phyloP scores from a whole-genome alignment of 2,113 vertebrate species.

The Epinephelus cyanopodus region DNA sequence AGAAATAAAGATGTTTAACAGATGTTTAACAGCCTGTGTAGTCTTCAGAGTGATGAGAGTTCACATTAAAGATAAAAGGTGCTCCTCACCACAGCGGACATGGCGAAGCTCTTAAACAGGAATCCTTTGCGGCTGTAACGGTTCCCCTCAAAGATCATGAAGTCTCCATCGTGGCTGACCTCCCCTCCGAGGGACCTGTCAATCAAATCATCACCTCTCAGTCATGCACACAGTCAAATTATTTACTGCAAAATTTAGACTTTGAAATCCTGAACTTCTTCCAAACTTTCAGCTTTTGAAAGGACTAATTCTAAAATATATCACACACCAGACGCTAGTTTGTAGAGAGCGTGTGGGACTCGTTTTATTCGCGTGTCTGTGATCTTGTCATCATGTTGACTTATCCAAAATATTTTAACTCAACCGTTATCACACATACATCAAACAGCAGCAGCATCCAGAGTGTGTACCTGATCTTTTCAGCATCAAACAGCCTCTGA shows the following conservation, averaged over 20 bases:
- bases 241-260: background rate
- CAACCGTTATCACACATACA: too few species aligned
- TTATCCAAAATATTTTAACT: too few species aligned
- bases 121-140: conserved; percentile 97
- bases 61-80: too few species aligned
- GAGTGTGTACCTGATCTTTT: conserved; percentile 91
- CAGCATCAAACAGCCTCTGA: conserved; percentile 93
- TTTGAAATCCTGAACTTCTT: background rate
- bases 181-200: conserved; percentile 93
- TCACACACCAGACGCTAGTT: too few species aligned
- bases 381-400: too few species aligned
- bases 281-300: too few species aligned
- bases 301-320: too few species aligned
- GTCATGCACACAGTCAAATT: background rate
- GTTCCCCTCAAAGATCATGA: conserved; percentile 97
- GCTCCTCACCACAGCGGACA: conserved; percentile 94
- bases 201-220: conserved; percentile 3
- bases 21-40: too few species aligned
- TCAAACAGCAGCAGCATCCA: too few species aligned
- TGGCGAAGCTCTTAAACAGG: conserved; percentile 98
- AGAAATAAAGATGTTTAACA: background rate
- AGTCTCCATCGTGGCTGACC: conserved; percentile 95
- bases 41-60: background rate
- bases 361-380: too few species aligned
- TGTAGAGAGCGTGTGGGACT: too few species aligned